These are phyloP conservation scores for Ormia ochracea DNA, from an alignment of 2,888 invertebrate species.

Conservation along the genomic window DNA sequence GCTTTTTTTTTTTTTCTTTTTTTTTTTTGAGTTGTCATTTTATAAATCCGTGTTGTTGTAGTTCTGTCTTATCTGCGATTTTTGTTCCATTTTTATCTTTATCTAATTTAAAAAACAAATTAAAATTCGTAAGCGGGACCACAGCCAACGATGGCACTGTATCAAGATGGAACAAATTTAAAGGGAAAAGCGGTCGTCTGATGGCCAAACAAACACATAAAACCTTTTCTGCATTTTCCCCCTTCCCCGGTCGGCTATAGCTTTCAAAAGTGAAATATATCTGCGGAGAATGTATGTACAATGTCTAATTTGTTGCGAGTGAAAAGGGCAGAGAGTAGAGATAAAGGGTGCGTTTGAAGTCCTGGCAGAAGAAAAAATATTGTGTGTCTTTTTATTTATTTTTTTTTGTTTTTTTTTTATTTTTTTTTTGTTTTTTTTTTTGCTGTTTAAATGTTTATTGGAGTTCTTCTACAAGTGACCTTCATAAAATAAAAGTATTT, in stretches of 20 bases:
- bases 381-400: not conserved
- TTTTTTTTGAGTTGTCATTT: not conserved
- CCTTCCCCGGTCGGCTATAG: not conserved
- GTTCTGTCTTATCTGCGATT: conserved; percentile 25
- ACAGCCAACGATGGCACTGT: conserved; percentile 25
- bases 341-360: conserved; percentile 34
- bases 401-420: not conserved
- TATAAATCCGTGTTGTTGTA: not conserved
- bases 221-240: too few species aligned
- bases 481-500: conserved; percentile 38
- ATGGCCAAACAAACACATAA: not conserved
- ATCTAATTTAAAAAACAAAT: conserved; percentile 59
- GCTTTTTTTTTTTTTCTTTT: not conserved
- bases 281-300: conserved; percentile 20
- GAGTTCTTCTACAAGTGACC: conserved; percentile 36
- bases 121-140: conserved; percentile 44
- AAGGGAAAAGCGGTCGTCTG: not conserved
- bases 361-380: not conserved
- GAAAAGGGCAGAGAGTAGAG: not conserved
- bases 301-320: conserved; percentile 46
- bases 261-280: conserved; percentile 27
- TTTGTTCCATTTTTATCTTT: conserved; percentile 40
- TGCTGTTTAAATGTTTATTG: not conserved
- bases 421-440: too few species aligned
- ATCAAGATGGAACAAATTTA: conserved; percentile 42